Evolutionary conservation across 2,888 invertebrate species (phyloP).

Genomic region (Griposia aprilina): DNA sequence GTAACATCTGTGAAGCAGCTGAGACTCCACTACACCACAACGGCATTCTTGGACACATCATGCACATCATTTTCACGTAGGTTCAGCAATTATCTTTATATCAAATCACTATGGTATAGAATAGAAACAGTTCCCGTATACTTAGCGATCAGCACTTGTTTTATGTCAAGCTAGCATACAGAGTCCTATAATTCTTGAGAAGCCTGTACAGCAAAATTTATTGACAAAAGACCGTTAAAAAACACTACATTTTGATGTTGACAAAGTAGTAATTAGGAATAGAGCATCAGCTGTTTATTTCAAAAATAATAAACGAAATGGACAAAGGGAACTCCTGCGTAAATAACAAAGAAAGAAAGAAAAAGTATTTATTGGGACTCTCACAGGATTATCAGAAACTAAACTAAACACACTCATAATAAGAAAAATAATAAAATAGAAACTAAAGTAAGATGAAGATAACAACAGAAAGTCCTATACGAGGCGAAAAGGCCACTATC

Average conservation of each 20-base stretch:
- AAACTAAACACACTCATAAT: too few relatives aligned
- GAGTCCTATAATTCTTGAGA: not conserved
- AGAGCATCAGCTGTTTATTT: not conserved
- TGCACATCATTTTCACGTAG: constrained; percentile 94
- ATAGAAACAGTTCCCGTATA: not conserved
- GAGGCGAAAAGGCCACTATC: too few relatives aligned
- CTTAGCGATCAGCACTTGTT: not conserved
- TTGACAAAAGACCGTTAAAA: not conserved
- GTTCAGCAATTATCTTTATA: constrained; percentile 67
- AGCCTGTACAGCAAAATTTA: not conserved
- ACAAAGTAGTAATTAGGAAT: not conserved
- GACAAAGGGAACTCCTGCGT: constrained; percentile 28
- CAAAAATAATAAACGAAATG: constrained; percentile 18
- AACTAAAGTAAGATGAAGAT: too few relatives aligned
- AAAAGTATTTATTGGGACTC: too few relatives aligned
- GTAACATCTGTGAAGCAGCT: constrained; percentile 94
- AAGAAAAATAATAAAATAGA: too few relatives aligned
- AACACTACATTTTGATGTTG: not conserved
- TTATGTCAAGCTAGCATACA: not conserved
- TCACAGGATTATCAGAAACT: too few relatives aligned
- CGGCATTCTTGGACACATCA: constrained; percentile 92
- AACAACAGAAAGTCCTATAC: too few relatives aligned
- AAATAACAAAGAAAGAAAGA: too few relatives aligned
- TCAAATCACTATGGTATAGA: not conserved
- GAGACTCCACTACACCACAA: constrained; percentile 91